These are phyloP conservation scores for Chitala chitala DNA, from an alignment of 2,113 vertebrate genomes.

Conservation along the genomic window DNA sequence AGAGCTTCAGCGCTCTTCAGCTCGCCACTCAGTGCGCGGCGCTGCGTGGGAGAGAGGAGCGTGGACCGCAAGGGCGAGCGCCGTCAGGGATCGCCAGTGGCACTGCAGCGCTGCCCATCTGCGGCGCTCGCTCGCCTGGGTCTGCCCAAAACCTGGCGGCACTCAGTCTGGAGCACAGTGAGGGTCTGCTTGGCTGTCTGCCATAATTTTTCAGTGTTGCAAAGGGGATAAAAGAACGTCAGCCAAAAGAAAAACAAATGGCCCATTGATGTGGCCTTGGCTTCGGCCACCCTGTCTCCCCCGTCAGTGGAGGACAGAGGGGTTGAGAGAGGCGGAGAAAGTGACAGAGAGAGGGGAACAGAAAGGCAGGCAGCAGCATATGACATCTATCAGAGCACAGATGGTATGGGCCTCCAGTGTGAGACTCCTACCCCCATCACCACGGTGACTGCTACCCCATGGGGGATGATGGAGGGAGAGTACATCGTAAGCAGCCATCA, in stretches of 20 bases:
- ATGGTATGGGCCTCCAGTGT: conserved; percentile 14
- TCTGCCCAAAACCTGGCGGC: background rate
- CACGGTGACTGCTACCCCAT: conserved; percentile 18
- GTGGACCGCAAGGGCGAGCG: too few species aligned
- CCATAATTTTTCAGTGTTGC: background rate
- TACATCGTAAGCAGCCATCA: background rate
- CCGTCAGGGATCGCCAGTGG: too few species aligned
- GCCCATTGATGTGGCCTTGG: background rate
- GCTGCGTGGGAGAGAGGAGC: too few species aligned
- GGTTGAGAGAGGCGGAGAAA: background rate
- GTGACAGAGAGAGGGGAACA: background rate
- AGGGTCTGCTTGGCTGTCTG: conserved; percentile 1
- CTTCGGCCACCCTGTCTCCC: background rate
- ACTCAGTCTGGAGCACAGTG: background rate
- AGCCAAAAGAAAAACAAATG: conserved; percentile 15
- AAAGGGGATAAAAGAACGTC: background rate
- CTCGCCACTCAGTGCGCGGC: background rate
- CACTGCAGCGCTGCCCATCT: too few species aligned
- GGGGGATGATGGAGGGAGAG: conserved; percentile 11
- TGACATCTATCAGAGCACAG: conserved; percentile 13
- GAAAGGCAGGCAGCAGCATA: background rate
- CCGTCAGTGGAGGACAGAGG: background rate
- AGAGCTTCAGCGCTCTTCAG: background rate
- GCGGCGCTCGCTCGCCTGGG: background rate
- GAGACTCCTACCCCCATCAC: conserved; percentile 15